phyloP scores from a whole-genome alignment of 2,888 invertebrate species.

The Vannuccia rotundouncinata region DNA sequence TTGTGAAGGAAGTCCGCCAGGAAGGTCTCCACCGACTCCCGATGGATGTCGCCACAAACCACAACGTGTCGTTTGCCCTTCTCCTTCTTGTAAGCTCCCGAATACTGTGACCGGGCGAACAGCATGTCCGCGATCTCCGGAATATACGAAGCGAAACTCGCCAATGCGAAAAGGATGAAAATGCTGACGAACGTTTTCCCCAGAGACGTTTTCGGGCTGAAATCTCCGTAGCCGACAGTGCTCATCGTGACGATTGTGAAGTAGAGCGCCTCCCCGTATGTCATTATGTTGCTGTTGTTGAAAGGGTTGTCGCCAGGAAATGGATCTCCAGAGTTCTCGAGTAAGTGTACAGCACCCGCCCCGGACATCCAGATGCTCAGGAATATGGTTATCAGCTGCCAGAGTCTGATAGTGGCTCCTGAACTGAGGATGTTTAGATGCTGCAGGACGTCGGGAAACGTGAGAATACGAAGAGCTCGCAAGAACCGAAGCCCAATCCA shows the following conservation, averaged over 20 bases:
- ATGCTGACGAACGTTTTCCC: constrained; percentile 37
- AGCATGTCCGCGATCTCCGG: constrained; percentile 99
- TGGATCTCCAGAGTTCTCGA: constrained; percentile 44
- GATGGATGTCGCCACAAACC: constrained; percentile 97
- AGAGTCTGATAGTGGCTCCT: constrained; percentile 43
- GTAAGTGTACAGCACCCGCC: constrained; percentile 44
- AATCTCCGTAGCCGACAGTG: constrained; percentile 38
- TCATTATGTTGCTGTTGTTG: constrained; percentile 25
- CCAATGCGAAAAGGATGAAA: constrained; percentile 58
- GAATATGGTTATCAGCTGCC: constrained; percentile 43
- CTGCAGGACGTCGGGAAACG: constrained; percentile 44
- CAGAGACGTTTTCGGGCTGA: constrained; percentile 32
- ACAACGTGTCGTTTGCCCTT: constrained; percentile 99
- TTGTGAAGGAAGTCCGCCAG: constrained; percentile 98
- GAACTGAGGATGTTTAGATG: constrained; percentile 43
- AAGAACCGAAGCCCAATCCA: constrained; percentile 45
- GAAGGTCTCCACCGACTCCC: constrained; percentile 97
- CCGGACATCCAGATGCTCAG: constrained; percentile 43
- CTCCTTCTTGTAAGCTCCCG: constrained; percentile 97
- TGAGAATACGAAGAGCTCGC: constrained; percentile 43
- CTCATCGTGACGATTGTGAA: constrained; percentile 39
- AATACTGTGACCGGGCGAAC: constrained; percentile 96
- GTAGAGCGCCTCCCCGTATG: constrained; percentile 38
- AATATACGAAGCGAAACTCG: constrained; percentile 99
- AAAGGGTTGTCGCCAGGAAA: constrained; percentile 1